Evolutionary conservation across 35 echinoderm and acorn worm genomes (phyloP).

Genomic region (Apostichopus parvimensis): DNA sequence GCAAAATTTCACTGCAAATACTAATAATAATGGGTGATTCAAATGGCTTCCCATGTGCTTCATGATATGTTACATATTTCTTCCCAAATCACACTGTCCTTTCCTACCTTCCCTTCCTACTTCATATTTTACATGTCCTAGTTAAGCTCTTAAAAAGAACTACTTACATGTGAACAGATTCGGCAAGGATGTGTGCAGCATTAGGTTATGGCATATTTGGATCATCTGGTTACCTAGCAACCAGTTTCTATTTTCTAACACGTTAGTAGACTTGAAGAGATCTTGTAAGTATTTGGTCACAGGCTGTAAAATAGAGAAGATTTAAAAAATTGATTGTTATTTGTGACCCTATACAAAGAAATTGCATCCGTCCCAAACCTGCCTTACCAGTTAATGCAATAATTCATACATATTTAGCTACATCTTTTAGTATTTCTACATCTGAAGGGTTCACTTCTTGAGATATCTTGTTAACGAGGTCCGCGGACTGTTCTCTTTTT

Average conservation of each 20-base stretch:
- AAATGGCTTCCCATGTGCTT: too few species aligned
- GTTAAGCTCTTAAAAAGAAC: not conserved
- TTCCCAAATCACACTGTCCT: too few species aligned
- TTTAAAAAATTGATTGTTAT: not conserved
- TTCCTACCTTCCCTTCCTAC: too few species aligned
- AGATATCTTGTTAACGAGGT: too few species aligned
- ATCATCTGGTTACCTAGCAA: conserved; percentile 65
- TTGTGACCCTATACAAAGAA: too few species aligned
- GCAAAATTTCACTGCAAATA: too few species aligned
- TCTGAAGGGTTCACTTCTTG: not conserved
- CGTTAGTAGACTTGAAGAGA: conserved; percentile 31
- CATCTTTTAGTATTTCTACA: not conserved
- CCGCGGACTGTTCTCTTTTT: too few species aligned
- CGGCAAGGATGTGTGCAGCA: conserved; percentile 35
- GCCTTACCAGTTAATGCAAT: too few species aligned
- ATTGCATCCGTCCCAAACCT: not conserved
- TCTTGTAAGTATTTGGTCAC: conserved; percentile 38
- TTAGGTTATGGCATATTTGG: conserved; percentile 51
- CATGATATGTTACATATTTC: too few species aligned
- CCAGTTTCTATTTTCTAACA: conserved; percentile 44
- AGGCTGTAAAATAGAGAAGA: conserved; percentile 35
- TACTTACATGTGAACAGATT: conserved; percentile 48
- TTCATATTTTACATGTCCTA: too few species aligned
- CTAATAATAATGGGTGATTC: too few species aligned
- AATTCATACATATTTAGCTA: not conserved